Base-by-base conservation (phyloP, 2,888 invertebrate genomes). In the Nomada lathburiana region DNA sequence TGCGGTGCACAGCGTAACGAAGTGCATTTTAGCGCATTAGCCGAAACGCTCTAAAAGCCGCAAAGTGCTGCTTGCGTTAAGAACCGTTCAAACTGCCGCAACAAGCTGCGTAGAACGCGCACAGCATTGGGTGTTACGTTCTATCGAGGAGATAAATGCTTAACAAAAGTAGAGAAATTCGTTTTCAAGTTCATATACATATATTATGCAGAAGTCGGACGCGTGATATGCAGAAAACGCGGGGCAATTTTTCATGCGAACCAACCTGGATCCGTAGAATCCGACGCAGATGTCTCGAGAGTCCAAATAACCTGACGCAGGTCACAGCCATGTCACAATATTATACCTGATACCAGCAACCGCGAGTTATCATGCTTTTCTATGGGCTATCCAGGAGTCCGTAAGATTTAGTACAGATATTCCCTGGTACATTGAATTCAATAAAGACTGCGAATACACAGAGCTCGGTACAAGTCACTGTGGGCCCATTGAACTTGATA, bases 1-100 rank as follows among this genome's bases (percentile, higher is more conserved):
- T 82, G 78, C 86, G 82, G 84, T 85, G 82, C 78, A 83, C 82
- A 82, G 86, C 88, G 86, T 86, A 88, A 88, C 86, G 86, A 89
- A 89, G 88, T 88, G 87, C 86, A 85, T 90, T 89, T 90, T 90
- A 87, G 84, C 85, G 86, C 85, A 86, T 90, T 90, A 90, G 85
- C 88, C 84, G 85, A 82, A 84, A 87, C 83, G 83, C 87, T 88
- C 89, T 89, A 88, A 89, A 87, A 87, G 87, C 87, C 84, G 83
- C 88, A 88, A 89, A 89, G 88, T 85, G 84, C 87, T 80, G 77
- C 84, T 76, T 76, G 82, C 86, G 85, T 87, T 86, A 80, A 73
- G 73, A 73, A 73, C 73, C 85, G 84, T 80, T 79, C 65, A 67
- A 62, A 74, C 57, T 76, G 52, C 71, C 57, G 73, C 57, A 73